A percentile compares a stretch with the other conserved stretches of the same genome.
These are phyloP conservation scores for Sinocyclocheilus anophthalmus DNA, from an alignment of 2,113 vertebrate genomes.

Conservation along the genomic window DNA sequence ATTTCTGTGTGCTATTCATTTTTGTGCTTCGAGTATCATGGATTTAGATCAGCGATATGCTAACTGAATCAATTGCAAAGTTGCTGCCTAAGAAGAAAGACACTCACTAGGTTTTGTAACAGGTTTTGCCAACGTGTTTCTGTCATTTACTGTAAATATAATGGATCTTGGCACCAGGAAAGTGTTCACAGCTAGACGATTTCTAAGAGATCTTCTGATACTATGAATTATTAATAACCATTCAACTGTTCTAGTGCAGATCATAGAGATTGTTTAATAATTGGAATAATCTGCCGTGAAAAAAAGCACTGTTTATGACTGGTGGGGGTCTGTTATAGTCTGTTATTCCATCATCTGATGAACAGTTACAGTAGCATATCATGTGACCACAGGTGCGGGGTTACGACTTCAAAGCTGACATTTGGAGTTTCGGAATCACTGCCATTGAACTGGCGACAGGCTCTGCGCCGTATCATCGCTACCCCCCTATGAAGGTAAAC, in stretches of 20 bases:
- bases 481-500: slow-evolving; percentile 98
- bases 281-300: background rate
- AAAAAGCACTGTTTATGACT: background rate
- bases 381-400: slow-evolving; percentile 86
- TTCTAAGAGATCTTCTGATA: background rate
- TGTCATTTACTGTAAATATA: background rate
- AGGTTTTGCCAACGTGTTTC: background rate
- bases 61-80: background rate
- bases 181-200: background rate
- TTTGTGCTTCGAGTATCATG: background rate
- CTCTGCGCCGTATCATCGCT: slow-evolving; percentile 96
- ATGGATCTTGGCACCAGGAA: background rate
- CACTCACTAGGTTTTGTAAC: background rate
- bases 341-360: background rate
- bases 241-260: background rate
- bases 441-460: slow-evolving; percentile 97
- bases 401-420: slow-evolving; percentile 99
- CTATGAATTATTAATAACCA: slow-evolving; percentile 5
- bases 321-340: background rate
- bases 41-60: background rate
- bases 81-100: background rate
- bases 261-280: background rate
- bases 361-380: background rate
- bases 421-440: slow-evolving; percentile 99
- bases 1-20: background rate